These are phyloP conservation scores for Cryptomyrus ogoouensis DNA, from an alignment of 2,113 vertebrate species.

Conservation along the genomic window DNA sequence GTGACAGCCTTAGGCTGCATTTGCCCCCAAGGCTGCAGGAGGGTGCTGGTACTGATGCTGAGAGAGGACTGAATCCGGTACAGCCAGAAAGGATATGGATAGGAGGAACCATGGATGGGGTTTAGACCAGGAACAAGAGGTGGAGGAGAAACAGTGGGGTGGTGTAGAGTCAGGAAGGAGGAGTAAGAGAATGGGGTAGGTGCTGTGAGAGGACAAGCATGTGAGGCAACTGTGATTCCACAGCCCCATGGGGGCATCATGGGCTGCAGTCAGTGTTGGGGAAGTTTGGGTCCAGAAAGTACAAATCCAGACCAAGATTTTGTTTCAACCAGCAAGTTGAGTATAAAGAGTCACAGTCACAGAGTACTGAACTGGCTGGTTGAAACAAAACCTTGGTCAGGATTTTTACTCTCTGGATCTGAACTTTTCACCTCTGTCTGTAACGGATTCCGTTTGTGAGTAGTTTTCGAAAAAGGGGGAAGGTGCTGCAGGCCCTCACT, in stretches of 20 bases:
- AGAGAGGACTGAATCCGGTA: not conserved
- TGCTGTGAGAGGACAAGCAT: not conserved
- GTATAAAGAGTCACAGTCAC: not conserved
- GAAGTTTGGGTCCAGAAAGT: not conserved
- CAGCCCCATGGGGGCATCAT: not conserved
- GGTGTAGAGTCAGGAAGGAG: not conserved
- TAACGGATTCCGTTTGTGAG: not conserved
- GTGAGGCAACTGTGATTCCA: not conserved
- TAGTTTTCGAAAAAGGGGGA: not conserved
- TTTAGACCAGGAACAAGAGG: not conserved
- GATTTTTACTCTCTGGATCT: not conserved
- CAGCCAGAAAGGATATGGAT: not conserved
- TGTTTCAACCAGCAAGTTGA: not conserved
- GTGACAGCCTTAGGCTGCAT: conserved; percentile 55
- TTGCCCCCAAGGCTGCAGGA: not conserved
- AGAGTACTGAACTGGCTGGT: not conserved
- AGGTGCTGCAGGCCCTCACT: no score
- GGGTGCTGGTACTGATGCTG: not conserved
- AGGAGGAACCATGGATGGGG: not conserved
- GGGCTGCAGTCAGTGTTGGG: not conserved
- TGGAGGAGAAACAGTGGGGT: not conserved
- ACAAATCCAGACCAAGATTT: not conserved
- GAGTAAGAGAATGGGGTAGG: not conserved
- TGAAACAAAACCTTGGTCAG: not conserved
- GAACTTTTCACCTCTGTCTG: not conserved